phyloP scores from a whole-genome alignment of 2,113 vertebrate genomes.

The Callipepla squamata region DNA sequence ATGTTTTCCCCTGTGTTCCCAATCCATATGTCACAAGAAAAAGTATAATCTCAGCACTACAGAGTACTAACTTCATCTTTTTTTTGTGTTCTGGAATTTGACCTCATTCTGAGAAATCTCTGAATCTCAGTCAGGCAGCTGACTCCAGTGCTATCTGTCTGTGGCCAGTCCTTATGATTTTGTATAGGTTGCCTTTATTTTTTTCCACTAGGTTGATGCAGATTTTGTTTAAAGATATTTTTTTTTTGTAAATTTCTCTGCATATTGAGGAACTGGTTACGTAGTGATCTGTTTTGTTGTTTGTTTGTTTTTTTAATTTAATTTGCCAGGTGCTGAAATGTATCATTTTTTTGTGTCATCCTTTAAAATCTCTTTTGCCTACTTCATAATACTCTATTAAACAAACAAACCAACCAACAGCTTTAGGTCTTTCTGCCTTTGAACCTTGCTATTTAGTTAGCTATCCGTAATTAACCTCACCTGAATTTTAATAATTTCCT shows the following conservation, averaged over 20 bases:
- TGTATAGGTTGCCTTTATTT: background rate
- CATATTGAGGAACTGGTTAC: background rate
- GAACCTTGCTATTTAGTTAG: background rate
- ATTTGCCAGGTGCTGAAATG: background rate
- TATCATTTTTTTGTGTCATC: background rate
- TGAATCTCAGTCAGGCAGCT: background rate
- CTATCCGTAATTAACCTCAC: background rate
- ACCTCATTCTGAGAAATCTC: background rate
- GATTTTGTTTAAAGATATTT: background rate
- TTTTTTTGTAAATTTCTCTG: background rate
- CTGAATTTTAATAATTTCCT: background rate
- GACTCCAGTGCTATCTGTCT: background rate
- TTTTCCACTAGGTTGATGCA: background rate
- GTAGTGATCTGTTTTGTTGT: background rate
- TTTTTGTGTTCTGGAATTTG: background rate
- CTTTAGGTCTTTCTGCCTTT: background rate
- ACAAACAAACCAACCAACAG: background rate
- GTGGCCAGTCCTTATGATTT: background rate
- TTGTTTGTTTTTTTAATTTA: background rate
- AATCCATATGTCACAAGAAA: conserved; percentile 11
- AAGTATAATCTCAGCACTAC: background rate
- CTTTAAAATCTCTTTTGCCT: background rate
- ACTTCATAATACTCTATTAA: background rate
- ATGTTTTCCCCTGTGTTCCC: background rate
- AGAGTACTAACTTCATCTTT: background rate